Evolutionary conservation across 2,888 invertebrate genomes (phyloP).

Genomic region (Hirtodrosophila alboralis): DNA sequence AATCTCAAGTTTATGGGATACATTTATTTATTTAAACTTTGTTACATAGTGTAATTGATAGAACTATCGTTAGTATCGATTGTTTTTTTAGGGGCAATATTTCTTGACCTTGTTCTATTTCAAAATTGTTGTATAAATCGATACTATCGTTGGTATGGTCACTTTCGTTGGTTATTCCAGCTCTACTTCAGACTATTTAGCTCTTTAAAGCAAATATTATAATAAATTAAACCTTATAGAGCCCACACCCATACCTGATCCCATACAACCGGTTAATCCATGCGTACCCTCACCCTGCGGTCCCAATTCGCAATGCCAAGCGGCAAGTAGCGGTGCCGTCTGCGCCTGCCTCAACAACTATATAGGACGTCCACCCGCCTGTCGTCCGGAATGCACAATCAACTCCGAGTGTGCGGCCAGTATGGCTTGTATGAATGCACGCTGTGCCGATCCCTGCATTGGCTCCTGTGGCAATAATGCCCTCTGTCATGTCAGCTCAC

Average conservation of each 20-base stretch:
- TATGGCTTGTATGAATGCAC: constrained; percentile 85
- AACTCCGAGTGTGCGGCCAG: constrained; percentile 85
- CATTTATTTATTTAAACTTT: no score
- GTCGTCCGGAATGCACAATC: constrained; percentile 87
- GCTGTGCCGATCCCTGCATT: constrained; percentile 87
- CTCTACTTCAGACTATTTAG: no score
- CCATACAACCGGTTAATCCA: constrained; percentile 84
- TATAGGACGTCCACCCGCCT: constrained; percentile 87
- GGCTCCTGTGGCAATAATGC: constrained; percentile 89
- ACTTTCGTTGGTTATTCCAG: no score
- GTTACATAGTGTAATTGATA: no score
- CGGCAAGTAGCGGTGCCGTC: constrained; percentile 85
- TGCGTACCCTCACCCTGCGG: constrained; percentile 88
- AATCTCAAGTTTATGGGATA: no score
- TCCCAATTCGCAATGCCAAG: constrained; percentile 87
- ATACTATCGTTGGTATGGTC: no score
- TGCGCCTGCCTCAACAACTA: constrained; percentile 87
- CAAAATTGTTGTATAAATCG: no score
- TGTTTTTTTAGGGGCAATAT: no score
- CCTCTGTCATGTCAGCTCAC: constrained; percentile 86
- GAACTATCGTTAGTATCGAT: no score
- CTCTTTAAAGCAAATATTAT: neutral
- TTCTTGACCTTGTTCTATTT: no score
- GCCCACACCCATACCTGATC: constrained; percentile 64
- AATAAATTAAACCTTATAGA: constrained; percentile 52